Conservation (phyloP, 2,113 vertebrate species). For the Polypterus bichir region DNA sequence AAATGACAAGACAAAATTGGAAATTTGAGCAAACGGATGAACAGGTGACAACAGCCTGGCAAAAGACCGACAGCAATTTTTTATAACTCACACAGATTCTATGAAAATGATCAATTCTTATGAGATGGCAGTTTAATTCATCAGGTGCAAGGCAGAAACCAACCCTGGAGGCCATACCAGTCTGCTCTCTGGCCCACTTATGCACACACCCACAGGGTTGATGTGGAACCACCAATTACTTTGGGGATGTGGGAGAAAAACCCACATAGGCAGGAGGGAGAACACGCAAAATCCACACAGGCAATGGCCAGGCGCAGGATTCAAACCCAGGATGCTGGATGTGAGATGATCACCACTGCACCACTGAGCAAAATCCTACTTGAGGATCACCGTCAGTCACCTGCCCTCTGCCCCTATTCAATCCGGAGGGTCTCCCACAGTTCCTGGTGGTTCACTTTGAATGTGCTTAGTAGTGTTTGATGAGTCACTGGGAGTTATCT, state of each 20-base stretch:
- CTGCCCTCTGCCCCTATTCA: constrained; percentile 7
- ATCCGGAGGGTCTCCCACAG: background rate
- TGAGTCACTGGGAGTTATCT: too few species aligned
- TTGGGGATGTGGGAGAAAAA: background rate
- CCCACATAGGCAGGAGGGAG: too few species aligned
- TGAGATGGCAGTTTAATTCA: too few species aligned
- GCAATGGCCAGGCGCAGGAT: background rate
- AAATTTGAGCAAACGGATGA: constrained; percentile 8
- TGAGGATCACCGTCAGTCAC: background rate
- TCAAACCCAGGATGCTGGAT: background rate
- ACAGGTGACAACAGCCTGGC: background rate
- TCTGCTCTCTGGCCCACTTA: too few species aligned
- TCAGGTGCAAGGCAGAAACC: too few species aligned
- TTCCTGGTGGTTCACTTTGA: too few species aligned
- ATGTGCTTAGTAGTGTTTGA: too few species aligned
- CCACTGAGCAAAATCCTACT: background rate
- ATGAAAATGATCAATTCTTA: too few species aligned
- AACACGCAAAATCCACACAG: too few species aligned
- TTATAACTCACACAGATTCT: background rate
- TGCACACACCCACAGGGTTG: background rate
- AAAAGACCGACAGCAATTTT: background rate
- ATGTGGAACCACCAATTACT: constrained; percentile 17
- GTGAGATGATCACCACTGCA: background rate
- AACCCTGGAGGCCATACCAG: too few species aligned
- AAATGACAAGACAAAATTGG: constrained; percentile 31